Conservation (phyloP, 2,113 vertebrate genomes). For the Narcine bancroftii region DNA sequence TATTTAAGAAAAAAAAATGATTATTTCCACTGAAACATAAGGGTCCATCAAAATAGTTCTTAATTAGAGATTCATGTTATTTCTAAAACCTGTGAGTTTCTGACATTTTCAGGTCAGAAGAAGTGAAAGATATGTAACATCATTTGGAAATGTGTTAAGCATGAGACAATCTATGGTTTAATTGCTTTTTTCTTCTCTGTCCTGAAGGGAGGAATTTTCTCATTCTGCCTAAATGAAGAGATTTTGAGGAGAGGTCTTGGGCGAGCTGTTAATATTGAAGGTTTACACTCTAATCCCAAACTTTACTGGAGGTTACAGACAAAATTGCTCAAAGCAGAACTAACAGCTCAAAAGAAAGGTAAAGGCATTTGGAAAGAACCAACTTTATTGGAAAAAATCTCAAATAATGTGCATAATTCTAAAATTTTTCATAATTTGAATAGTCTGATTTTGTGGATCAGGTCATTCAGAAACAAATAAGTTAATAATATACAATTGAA, state of each 20-base stretch:
- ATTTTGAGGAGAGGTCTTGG: constrained; percentile 73
- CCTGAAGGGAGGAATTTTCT: constrained; percentile 64
- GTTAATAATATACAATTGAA: background rate
- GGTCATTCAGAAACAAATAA: background rate
- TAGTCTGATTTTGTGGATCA: background rate
- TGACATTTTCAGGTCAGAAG: background rate
- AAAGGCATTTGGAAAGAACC: constrained; percentile 78
- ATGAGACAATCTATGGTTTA: background rate
- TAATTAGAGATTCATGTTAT: background rate
- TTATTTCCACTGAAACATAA: background rate
- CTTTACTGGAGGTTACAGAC: constrained; percentile 75
- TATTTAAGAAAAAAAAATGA: background rate
- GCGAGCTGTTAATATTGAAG: constrained; percentile 59
- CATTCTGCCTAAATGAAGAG: constrained; percentile 72
- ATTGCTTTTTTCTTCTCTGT: constrained; percentile 35
- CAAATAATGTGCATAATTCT: background rate
- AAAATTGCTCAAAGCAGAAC: constrained; percentile 76
- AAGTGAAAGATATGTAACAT: background rate
- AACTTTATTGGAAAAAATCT: constrained; percentile 59
- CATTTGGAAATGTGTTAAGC: background rate
- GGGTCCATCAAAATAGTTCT: background rate
- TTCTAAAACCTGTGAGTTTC: background rate
- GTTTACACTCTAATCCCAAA: constrained; percentile 58
- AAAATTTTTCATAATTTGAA: background rate
- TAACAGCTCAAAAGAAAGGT: constrained; percentile 67